Evolutionary conservation across 1,140 invertebrate species (phyloP).

Genomic region (Octopus sinensis): DNA sequence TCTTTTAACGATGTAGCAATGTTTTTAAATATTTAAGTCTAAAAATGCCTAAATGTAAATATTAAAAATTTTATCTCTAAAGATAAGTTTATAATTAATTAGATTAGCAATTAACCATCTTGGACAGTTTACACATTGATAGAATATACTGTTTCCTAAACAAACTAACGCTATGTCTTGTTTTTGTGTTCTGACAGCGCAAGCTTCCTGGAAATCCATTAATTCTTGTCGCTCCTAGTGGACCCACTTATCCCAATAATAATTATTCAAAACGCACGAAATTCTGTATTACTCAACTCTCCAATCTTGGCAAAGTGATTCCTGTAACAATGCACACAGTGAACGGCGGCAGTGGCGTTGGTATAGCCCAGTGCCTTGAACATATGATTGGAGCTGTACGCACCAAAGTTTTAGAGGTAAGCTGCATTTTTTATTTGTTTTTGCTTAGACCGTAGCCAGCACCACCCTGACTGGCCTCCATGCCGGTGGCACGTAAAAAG

Average conservation of each 20-base stretch:
- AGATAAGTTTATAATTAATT: too few relatives aligned
- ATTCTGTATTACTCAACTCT: constrained; percentile 71
- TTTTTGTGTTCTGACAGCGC: constrained; percentile 58
- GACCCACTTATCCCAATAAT: constrained; percentile 57
- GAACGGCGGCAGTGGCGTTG: constrained; percentile 41
- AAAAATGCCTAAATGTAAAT: too few relatives aligned
- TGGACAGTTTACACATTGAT: too few relatives aligned
- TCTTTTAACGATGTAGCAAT: too few relatives aligned
- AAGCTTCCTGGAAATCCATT: constrained; percentile 73
- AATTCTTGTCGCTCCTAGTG: constrained; percentile 68
- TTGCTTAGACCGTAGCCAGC: too few relatives aligned
- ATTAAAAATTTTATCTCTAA: too few relatives aligned
- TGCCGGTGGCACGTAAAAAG: too few relatives aligned
- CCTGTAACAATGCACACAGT: constrained; percentile 61
- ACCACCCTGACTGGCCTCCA: too few relatives aligned
- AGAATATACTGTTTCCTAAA: too few relatives aligned
- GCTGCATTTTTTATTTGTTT: neutral
- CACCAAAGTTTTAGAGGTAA: constrained; percentile 68
- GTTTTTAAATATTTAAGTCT: too few relatives aligned
- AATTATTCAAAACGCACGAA: constrained; percentile 63
- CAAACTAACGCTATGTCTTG: too few relatives aligned
- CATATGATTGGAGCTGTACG: constrained; percentile 69
- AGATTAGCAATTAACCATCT: too few relatives aligned
- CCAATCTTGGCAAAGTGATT: constrained; percentile 69
- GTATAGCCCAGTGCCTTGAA: constrained; percentile 63